A percentile compares a stretch with the other conserved stretches of the same genome.
Evolutionary conservation across 2,113 vertebrate genomes (phyloP).

Genomic region (Pseudorasbora parva): DNA sequence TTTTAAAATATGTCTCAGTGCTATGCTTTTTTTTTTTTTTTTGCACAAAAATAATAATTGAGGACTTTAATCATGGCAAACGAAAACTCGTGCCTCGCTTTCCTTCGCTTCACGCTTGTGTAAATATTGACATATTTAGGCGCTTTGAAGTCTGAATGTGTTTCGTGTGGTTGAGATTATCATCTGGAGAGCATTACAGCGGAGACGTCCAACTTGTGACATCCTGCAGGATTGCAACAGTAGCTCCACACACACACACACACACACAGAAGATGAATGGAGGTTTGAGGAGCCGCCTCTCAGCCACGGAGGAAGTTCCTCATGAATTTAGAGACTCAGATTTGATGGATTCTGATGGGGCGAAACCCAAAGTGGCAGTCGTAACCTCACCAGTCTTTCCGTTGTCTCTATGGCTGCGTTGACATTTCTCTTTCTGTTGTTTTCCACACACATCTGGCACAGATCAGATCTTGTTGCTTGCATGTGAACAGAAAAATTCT

Average conservation of each 20-base stretch:
- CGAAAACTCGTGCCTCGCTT: constrained; percentile 3
- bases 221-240: constrained; percentile 74
- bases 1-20: background rate
- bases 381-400: background rate
- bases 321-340: background rate
- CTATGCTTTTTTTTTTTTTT: constrained; percentile 3
- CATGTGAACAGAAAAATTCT: background rate
- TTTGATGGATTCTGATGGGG: constrained; percentile 7
- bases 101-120: constrained; percentile 28
- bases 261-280: constrained; percentile 10
- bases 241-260: constrained; percentile 71
- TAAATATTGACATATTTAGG: constrained; percentile 59
- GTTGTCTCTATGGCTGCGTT: background rate
- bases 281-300: background rate
- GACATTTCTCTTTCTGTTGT: background rate
- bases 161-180: constrained; percentile 57
- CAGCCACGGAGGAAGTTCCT: background rate
- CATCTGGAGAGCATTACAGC: constrained; percentile 75
- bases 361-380: background rate
- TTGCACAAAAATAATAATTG: background rate
- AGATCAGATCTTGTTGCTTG: background rate
- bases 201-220: constrained; percentile 73
- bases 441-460: background rate
- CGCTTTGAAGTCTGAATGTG: constrained; percentile 55
- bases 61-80: constrained; percentile 21